Base-by-base conservation (phyloP, 1,140 invertebrate species). In the Anagrus nilaparvatae region DNA sequence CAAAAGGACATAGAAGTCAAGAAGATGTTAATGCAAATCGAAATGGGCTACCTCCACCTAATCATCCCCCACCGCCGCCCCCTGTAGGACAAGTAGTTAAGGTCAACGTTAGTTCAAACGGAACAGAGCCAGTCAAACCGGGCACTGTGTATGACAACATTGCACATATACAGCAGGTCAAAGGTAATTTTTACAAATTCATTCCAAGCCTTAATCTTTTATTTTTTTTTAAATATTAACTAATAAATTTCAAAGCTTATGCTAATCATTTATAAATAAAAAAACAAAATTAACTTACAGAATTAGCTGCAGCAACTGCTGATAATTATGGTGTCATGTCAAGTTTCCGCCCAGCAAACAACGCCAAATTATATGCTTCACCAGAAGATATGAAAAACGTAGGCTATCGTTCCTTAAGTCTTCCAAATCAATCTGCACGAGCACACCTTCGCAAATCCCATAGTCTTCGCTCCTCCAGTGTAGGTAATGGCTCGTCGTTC, bases 341-440 rank as follows among this genome's bases (percentile, higher is more conserved):
- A 8, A 87, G 85, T 50, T 92, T 92, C 66, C 78, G 82, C 47
- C 89, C 89, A 0, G 74, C 79, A 27, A 80, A 84, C 48, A 81
- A 74, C 67, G 87, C 87, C 38, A 91, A 91, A 60, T 66, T 92
- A 24, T 92, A 92, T 63, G 88, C 87, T 6, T 85, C 84, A 25
- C 87, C 88, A 7, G 80, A 86, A 54, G 86, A 87, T 56, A 74
- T 87, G 49, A 84, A 82, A 52, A 77, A 77, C 18, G 82, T 90
- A 13, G 86, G 82, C 4, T 89, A 84, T 57, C 72, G 83, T 41
- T 78, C 77, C 3, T 74, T 73, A 45, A 78, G 74, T 55, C 48
- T 77, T 14, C 75, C 77, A 5, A 68, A 71, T 1, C 70, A 72
- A 43, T 63, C 64, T 7, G 59, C 65, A 8, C 63, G 72, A 48